Conservation (phyloP, 2,888 invertebrate species). For the Microdon myrmicae region DNA sequence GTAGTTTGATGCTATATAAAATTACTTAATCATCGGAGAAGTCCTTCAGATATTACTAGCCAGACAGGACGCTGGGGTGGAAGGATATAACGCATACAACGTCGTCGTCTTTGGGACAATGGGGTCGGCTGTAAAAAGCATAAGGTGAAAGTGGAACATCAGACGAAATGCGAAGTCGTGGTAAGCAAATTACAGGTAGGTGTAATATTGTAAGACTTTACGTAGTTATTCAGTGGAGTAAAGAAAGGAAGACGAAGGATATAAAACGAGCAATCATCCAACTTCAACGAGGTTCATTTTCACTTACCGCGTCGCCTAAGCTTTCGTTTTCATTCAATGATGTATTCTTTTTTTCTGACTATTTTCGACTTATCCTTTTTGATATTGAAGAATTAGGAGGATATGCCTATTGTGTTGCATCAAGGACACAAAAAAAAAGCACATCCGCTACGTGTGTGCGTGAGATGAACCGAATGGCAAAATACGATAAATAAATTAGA, state of each 20-base stretch:
- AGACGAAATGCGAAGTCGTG: conserved; percentile 32
- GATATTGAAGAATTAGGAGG: conserved; percentile 41
- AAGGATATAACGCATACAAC: conserved; percentile 7
- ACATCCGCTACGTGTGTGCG: conserved; percentile 1
- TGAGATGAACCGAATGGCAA: conserved; percentile 1
- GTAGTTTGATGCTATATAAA: conserved; percentile 48
- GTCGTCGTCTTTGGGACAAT: conserved; percentile 22
- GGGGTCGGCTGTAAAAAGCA: conserved; percentile 13
- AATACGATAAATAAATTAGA: conserved; percentile 47
- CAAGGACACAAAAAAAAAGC: conserved; percentile 7
- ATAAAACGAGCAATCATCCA: conserved; percentile 26
- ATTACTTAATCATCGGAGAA: conserved; percentile 50
- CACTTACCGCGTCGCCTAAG: conserved; percentile 24
- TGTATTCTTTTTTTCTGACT: conserved; percentile 1
- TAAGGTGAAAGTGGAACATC: conserved; percentile 13
- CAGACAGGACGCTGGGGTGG: conserved; percentile 12
- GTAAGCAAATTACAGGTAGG: conserved; percentile 37
- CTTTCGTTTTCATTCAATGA: conserved; percentile 31
- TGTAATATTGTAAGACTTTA: too few relatives aligned
- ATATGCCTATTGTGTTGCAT: conserved; percentile 24
- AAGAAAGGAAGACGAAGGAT: too few relatives aligned
- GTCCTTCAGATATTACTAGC: conserved; percentile 33
- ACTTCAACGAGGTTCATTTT: conserved; percentile 27
- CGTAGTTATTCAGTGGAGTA: too few relatives aligned
- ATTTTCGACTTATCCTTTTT: too few relatives aligned